These are phyloP conservation scores for Knipowitschia caucasica DNA, from an alignment of 2,797 vertebrate species.

Conservation along the genomic window DNA sequence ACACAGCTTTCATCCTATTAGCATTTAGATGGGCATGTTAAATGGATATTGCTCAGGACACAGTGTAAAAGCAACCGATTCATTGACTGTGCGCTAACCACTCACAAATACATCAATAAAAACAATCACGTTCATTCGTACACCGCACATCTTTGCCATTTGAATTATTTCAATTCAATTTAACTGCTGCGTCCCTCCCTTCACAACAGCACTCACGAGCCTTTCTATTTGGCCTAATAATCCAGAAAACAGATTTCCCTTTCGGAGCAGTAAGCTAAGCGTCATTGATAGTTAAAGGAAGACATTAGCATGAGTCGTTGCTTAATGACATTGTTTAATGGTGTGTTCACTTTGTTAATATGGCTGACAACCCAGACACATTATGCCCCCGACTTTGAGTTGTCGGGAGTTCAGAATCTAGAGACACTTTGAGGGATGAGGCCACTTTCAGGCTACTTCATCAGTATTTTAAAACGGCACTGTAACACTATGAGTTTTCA, in stretches of 20 bases:
- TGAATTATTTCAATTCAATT: constrained; percentile 77
- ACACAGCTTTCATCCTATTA: constrained; percentile 68
- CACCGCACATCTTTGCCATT: constrained; percentile 62
- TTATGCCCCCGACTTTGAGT: constrained; percentile 71
- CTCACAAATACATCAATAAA: constrained; percentile 71
- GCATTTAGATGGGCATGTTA: constrained; percentile 73
- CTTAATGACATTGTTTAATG: constrained; percentile 90
- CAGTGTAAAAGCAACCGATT: constrained; percentile 63
- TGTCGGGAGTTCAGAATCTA: constrained; percentile 57
- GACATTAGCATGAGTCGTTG: constrained; percentile 86
- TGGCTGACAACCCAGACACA: constrained; percentile 74
- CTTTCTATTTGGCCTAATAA: constrained; percentile 77
- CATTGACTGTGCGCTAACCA: constrained; percentile 62
- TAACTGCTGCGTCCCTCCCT: constrained; percentile 65
- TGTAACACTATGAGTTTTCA: background rate
- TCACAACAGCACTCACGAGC: constrained; percentile 58
- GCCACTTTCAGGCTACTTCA: constrained; percentile 51
- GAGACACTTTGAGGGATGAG: constrained; percentile 67
- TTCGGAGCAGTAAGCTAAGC: constrained; percentile 85
- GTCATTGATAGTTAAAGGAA: constrained; percentile 91
- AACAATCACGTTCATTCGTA: constrained; percentile 50
- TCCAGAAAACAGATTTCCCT: constrained; percentile 85
- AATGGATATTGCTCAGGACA: constrained; percentile 69
- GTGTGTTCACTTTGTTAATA: constrained; percentile 76
- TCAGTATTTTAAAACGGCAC: constrained; percentile 2